A percentile compares a stretch with the other conserved stretches of the same genome.
Conservation (phyloP, 2,113 vertebrate species). For the Saguinus midas region DNA sequence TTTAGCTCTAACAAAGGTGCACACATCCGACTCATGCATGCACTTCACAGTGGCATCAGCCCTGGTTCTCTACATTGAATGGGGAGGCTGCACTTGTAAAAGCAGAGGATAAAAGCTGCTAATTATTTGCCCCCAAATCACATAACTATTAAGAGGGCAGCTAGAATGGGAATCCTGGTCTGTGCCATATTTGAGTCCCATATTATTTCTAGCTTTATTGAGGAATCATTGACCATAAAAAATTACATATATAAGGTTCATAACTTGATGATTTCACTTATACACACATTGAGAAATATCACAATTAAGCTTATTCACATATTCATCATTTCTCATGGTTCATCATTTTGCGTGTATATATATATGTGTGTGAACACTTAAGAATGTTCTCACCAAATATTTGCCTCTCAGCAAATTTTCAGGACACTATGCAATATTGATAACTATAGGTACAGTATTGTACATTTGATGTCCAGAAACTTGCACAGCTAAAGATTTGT, state of each 20-base stretch:
- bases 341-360: no score
- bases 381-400: background rate
- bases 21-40: no score
- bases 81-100: background rate
- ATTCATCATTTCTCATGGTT: no score
- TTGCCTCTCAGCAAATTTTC: background rate
- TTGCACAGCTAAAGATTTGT: background rate
- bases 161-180: background rate
- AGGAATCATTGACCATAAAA: background rate
- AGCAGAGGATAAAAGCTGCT: background rate
- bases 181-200: background rate
- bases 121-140: background rate
- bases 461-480: background rate
- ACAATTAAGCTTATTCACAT: background rate
- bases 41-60: no score
- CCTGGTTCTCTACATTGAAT: background rate
- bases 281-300: background rate
- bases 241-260: background rate
- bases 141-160: background rate
- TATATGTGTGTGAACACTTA: background rate
- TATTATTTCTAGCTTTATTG: background rate
- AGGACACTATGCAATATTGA: background rate
- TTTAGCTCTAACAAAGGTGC: no score
- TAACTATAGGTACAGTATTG: background rate
- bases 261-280: background rate